These are phyloP conservation scores for Steromphala cineraria DNA, from an alignment of 2,888 invertebrate genomes.

Conservation along the genomic window DNA sequence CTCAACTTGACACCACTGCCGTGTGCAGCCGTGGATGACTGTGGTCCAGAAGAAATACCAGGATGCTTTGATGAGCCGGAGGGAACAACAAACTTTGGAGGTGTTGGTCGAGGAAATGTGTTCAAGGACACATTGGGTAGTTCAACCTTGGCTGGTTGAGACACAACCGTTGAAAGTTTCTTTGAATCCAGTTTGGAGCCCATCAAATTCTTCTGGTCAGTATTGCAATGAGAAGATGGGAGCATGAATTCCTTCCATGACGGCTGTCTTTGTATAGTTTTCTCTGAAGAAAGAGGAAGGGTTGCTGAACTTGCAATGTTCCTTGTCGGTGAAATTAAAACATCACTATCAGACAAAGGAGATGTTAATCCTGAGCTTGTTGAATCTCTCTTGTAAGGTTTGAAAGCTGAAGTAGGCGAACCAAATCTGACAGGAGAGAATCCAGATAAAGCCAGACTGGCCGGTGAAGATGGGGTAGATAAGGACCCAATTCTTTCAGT, in stretches of 20 bases:
- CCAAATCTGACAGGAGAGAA: neutral
- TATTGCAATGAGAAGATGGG: constrained; percentile 12
- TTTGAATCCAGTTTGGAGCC: neutral
- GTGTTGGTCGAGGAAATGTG: neutral
- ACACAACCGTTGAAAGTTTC: neutral
- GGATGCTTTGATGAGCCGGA: neutral
- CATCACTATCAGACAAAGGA: neutral
- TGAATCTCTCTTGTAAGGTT: neutral
- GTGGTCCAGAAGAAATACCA: neutral
- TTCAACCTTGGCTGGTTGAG: neutral
- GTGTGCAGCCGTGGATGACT: neutral
- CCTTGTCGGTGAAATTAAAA: neutral
- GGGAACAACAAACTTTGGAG: neutral
- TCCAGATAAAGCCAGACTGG: neutral
- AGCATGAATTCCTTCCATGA: constrained; percentile 21
- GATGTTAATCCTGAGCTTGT: neutral
- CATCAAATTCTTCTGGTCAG: neutral
- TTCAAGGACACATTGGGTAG: neutral
- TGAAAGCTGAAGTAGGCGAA: constrained; percentile 13
- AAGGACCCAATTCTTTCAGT: neutral
- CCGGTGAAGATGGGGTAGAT: neutral
- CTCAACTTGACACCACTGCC: neutral
- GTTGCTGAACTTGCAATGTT: neutral
- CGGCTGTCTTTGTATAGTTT: neutral
- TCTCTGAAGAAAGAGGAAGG: neutral